A percentile compares a stretch with the other conserved stretches of the same genome.
These are phyloP conservation scores for Chaunax sp. DNA, from an alignment of 2,797 vertebrate genomes.

Conservation along the genomic window DNA sequence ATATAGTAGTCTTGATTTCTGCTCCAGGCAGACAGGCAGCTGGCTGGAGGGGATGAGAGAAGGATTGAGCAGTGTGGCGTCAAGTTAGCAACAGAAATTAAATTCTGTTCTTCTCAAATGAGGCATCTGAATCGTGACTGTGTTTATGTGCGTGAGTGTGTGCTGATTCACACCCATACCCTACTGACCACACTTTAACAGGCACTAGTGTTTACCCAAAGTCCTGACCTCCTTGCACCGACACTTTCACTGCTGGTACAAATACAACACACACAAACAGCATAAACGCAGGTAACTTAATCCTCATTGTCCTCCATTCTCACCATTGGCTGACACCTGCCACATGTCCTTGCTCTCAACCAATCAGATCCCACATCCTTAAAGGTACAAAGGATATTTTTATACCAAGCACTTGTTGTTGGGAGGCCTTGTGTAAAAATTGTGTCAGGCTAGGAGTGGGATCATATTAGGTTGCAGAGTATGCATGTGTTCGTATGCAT, in stretches of 20 bases:
- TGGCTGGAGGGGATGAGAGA: constrained; percentile 29
- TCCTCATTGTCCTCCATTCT: constrained; percentile 66
- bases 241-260: constrained; percentile 85
- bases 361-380: constrained; percentile 63
- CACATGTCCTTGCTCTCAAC: constrained; percentile 73
- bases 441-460: constrained; percentile 58
- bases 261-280: constrained; percentile 80
- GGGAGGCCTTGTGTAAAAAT: constrained; percentile 75
- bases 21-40: constrained; percentile 56
- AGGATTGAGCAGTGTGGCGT: constrained; percentile 5
- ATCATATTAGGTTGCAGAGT: constrained; percentile 64
- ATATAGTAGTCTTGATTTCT: constrained; percentile 70
- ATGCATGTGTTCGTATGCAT: constrained; percentile 32
- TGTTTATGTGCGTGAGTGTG: background rate
- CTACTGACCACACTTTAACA: constrained; percentile 50
- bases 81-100: constrained; percentile 22
- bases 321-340: constrained; percentile 77
- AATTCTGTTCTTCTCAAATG: constrained; percentile 40
- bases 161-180: constrained; percentile 24
- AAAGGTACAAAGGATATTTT: constrained; percentile 76
- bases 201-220: constrained; percentile 76
- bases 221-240: constrained; percentile 82
- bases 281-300: constrained; percentile 81
- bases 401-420: constrained; percentile 78
- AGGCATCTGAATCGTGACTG: constrained; percentile 29